Base-by-base conservation (phyloP, 37 sponge, comb jelly and placozoan species). In the Hexactinellida sp. region DNA sequence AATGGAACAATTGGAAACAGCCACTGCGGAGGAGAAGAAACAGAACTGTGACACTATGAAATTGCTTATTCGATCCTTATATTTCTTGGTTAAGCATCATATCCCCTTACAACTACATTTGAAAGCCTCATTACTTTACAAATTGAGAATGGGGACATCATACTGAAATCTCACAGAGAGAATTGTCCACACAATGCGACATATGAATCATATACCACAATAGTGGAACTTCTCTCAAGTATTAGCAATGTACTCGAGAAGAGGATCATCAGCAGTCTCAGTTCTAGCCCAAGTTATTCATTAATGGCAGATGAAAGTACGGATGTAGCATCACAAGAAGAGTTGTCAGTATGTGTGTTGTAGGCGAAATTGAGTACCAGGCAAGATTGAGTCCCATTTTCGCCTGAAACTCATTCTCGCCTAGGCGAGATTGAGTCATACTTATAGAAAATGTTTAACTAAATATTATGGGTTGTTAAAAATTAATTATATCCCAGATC, bases 271-370 rank as follows among this genome's bases (percentile, higher is more conserved):
- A 32, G 38, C 34, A 32, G 76, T 38, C 38, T 88, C 36, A 88
- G 82, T 39, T 37, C 39, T n/a, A 85, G 88, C 36, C 36, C n/a
- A 32, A 76, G 28, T 52, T 83, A 37, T 83, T 89, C 89, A 21
- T 23, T 88, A 37, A 83, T 86, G 89, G 89, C 89, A 52, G 89
- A 89, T 54, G 86, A 89, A 86, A 86, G 89, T 36, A 86, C 89
- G 19, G 86, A 86, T 82, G 63, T 89, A 24, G 63, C 86, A 37
- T 86, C 89, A 9, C 54, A 82, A 82, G 85, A 88, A 35, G 85
- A 88, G 37, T 3, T 88, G 37, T 84, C 89, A n/a, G n/a, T n/a
- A n/a, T n/a, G n/a, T n/a, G n/a, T n/a, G n/a, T n/a, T n/a, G n/a
- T n/a, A n/a, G n/a, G n/a, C n/a, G n/a, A n/a, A n/a, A n/a, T n/a